A percentile compares a stretch with the other conserved stretches of the same genome.
These are phyloP conservation scores for Doryteuthis pealeii DNA, from an alignment of 1,140 invertebrate species.

Conservation along the genomic window DNA sequence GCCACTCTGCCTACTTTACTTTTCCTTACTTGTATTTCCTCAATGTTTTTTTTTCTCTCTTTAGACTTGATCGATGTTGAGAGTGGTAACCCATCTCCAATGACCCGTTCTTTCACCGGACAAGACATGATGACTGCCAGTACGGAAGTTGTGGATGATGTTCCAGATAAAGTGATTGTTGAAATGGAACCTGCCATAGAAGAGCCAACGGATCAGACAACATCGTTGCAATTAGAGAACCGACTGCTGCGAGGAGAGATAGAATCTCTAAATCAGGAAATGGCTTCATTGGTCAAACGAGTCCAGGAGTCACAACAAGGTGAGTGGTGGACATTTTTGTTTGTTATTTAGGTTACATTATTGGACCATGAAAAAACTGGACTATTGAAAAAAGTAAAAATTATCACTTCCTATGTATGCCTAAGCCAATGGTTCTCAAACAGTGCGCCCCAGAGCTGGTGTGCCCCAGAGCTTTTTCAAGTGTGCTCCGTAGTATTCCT, in stretches of 20 bases:
- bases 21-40: too few relatives aligned
- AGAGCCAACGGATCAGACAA: slow-evolving; percentile 44
- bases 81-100: neutral
- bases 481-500: too few relatives aligned
- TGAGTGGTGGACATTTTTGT: slow-evolving; percentile 35
- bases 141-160: neutral
- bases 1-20: too few relatives aligned
- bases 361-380: too few relatives aligned
- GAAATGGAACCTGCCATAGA: slow-evolving; percentile 42
- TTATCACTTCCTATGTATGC: too few relatives aligned
- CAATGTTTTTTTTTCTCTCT: too few relatives aligned
- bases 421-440: too few relatives aligned
- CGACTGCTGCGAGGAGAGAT: slow-evolving; percentile 65
- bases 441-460: too few relatives aligned
- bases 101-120: neutral
- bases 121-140: neutral
- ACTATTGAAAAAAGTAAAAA: too few relatives aligned
- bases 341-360: neutral
- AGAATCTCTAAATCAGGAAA: slow-evolving; percentile 65
- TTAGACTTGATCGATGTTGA: neutral
- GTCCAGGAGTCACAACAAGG: slow-evolving; percentile 64
- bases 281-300: slow-evolving; percentile 63
- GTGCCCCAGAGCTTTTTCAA: too few relatives aligned
- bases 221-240: slow-evolving; percentile 59
- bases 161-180: slow-evolving; percentile 38